phyloP scores from a whole-genome alignment of 2,113 vertebrate genomes.

The Corythaeola cristata region DNA sequence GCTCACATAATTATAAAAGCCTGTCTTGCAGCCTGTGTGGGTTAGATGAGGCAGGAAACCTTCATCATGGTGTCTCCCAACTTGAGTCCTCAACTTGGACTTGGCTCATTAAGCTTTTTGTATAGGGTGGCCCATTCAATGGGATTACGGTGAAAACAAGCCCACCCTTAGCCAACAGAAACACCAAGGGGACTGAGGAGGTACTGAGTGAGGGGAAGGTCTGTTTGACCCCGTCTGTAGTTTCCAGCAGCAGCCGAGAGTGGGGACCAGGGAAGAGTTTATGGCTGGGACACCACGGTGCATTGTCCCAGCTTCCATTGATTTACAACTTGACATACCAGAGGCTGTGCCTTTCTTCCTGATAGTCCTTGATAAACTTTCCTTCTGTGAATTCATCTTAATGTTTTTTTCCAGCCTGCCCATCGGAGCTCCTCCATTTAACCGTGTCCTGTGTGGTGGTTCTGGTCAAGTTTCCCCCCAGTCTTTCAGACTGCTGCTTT shows the following conservation, averaged over 20 bases:
- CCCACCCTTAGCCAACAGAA: neutral
- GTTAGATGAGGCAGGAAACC: neutral
- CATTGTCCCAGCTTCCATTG: neutral
- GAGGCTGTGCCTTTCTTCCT: neutral
- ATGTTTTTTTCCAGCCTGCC: slow-evolving; percentile 6
- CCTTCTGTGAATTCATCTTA: neutral
- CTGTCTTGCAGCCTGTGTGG: neutral
- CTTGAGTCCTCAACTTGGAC: neutral
- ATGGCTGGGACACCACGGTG: neutral
- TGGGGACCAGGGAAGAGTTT: neutral
- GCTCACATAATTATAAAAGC: neutral
- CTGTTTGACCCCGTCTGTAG: accelerated
- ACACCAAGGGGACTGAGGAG: neutral
- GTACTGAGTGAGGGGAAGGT: neutral
- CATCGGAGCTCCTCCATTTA: neutral
- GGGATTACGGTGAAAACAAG: neutral
- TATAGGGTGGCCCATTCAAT: too few species aligned
- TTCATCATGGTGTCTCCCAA: neutral
- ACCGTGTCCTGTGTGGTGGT: neutral
- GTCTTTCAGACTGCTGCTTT: neutral
- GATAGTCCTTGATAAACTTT: neutral
- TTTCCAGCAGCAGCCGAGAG: neutral
- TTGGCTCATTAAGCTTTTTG: neutral
- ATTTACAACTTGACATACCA: neutral
- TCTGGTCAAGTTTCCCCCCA: accelerated